These are phyloP conservation scores for Dynastes maya DNA, from an alignment of 2,888 invertebrate species.

Conservation along the genomic window DNA sequence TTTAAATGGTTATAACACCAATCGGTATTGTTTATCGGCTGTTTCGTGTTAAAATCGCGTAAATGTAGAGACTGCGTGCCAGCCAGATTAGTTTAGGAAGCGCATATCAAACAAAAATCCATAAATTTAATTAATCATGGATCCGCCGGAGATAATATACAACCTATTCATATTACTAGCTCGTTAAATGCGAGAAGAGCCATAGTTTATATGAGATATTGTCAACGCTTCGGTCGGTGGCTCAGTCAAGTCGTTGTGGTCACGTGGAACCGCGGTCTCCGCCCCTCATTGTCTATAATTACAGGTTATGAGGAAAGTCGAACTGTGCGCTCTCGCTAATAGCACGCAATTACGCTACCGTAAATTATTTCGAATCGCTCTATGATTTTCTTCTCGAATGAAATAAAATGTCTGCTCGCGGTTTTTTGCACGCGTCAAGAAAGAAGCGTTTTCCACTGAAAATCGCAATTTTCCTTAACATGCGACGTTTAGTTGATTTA, in stretches of 20 bases:
- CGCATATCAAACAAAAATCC: constrained; percentile 37
- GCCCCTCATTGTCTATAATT: constrained; percentile 69
- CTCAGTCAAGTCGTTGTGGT: constrained; percentile 54
- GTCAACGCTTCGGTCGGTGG: constrained; percentile 59
- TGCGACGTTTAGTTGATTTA: constrained; percentile 13
- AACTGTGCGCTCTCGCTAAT: constrained; percentile 62
- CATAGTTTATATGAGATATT: constrained; percentile 60
- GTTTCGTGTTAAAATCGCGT: no score
- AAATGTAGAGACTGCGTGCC: constrained; percentile 12
- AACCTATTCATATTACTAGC: constrained; percentile 59
- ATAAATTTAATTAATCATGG: constrained; percentile 55
- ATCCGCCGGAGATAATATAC: constrained; percentile 57
- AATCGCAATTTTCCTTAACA: constrained; percentile 30
- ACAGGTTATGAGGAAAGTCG: constrained; percentile 63
- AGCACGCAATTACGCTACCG: constrained; percentile 68
- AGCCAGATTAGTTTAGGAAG: constrained; percentile 18
- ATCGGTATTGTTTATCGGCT: no score
- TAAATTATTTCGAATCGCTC: constrained; percentile 60
- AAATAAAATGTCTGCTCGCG: constrained; percentile 45
- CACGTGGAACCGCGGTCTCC: constrained; percentile 62
- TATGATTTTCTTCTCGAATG: constrained; percentile 52
- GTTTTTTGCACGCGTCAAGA: constrained; percentile 41
- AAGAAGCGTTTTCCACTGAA: constrained; percentile 17
- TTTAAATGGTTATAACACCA: no score
- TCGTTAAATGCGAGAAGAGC: constrained; percentile 59